Percentiles rank a stretch among this genome's conserved stretches.
These are phyloP conservation scores for Rhea americana DNA, from an alignment of 2,113 vertebrate species.

Conservation along the genomic window DNA sequence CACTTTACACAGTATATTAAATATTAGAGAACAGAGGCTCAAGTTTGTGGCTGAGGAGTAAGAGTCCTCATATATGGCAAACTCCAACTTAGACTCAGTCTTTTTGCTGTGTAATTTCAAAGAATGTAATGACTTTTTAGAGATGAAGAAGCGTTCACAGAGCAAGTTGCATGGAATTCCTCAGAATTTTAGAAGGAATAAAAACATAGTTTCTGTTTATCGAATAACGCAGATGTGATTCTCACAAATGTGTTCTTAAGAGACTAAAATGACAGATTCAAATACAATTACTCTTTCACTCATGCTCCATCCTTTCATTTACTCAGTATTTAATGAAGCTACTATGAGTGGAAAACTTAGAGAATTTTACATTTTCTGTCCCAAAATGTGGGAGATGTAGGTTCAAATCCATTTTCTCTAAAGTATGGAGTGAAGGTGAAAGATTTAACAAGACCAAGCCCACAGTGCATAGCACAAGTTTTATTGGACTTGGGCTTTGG, in stretches of 20 bases:
- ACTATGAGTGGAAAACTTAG: not conserved
- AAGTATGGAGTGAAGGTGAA: not conserved
- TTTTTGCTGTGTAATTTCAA: not conserved
- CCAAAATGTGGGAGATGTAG: not conserved
- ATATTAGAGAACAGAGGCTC: no score
- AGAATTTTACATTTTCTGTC: not conserved
- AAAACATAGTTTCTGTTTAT: no score
- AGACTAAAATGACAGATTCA: not conserved
- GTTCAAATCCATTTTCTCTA: not conserved
- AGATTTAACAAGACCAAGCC: not conserved
- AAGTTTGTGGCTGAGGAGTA: no score
- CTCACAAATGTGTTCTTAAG: not conserved
- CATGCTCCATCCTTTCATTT: no score
- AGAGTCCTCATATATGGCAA: no score
- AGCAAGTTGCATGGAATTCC: not conserved
- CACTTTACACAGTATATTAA: no score
- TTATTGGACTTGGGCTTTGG: fast-evolving
- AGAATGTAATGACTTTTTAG: not conserved
- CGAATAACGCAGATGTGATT: fast-evolving
- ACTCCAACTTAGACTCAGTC: no score
- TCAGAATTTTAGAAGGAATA: not conserved
- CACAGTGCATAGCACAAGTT: not conserved
- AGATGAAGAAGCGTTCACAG: not conserved
- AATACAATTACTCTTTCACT: fast-evolving
- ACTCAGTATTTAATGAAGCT: not conserved